Percentiles rank a stretch among this genome's conserved stretches.
phyloP scores from a whole-genome alignment of 2,797 vertebrate genomes.

The Cheirogaleus major region DNA sequence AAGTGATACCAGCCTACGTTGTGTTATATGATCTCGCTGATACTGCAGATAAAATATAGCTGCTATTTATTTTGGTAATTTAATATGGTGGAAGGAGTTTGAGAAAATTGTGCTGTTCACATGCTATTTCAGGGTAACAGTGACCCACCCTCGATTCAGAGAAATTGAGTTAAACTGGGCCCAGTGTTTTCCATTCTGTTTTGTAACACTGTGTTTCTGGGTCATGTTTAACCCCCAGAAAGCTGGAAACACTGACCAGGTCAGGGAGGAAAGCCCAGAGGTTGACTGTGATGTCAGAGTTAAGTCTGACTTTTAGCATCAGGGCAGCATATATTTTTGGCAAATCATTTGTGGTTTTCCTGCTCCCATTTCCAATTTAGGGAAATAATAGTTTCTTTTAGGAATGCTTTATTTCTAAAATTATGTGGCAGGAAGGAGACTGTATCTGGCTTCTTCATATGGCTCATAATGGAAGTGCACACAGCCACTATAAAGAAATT shows the following conservation, averaged over 20 bases:
- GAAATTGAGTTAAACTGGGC: conserved; percentile 65
- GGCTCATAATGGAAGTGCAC: background rate
- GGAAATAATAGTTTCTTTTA: conserved; percentile 13
- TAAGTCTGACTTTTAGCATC: background rate
- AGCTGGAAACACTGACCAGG: background rate
- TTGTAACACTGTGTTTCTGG: conserved; percentile 57
- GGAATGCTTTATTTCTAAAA: conserved; percentile 53
- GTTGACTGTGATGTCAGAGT: background rate
- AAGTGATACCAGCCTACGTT: conserved; percentile 55
- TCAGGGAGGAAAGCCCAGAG: background rate
- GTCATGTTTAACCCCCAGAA: conserved; percentile 64
- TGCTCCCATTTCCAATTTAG: conserved; percentile 43
- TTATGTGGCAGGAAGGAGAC: background rate
- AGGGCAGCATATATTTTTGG: background rate
- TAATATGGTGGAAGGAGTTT: conserved; percentile 61
- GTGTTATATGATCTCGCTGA: conserved; percentile 56
- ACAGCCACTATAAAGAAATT: background rate
- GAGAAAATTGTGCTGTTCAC: conserved; percentile 59
- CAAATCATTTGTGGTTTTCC: conserved; percentile 34
- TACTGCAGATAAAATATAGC: conserved; percentile 71
- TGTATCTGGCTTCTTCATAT: background rate
- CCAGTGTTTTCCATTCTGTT: conserved; percentile 65
- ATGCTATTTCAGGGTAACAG: conserved; percentile 71
- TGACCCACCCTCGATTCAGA: conserved; percentile 62
- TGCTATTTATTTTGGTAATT: conserved; percentile 72